Percentiles rank a stretch among this genome's conserved stretches.
Evolutionary conservation across 2,113 vertebrate genomes (phyloP).

Genomic region (Chelonoidis abingdonii): DNA sequence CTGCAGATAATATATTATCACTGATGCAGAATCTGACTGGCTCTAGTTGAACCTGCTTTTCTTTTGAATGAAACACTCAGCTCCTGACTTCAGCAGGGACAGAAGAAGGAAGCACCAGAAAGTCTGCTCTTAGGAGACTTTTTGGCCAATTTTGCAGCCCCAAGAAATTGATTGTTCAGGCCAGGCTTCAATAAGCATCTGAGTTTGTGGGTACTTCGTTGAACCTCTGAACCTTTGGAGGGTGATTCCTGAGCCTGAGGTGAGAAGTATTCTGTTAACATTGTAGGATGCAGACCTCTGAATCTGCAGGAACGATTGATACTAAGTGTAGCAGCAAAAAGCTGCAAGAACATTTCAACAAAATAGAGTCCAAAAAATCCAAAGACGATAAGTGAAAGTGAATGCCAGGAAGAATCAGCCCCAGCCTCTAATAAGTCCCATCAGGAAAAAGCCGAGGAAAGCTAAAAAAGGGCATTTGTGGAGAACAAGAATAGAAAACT

Average conservation of each 20-base stretch:
- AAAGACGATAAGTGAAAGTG: constrained; percentile 70
- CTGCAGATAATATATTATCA: not conserved
- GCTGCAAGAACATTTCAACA: constrained; percentile 15
- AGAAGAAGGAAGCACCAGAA: not conserved
- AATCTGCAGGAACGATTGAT: not conserved
- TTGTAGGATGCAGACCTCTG: not conserved
- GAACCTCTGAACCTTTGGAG: not conserved
- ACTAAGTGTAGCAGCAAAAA: constrained; percentile 4
- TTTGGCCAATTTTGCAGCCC: not conserved
- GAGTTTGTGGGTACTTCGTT: not conserved
- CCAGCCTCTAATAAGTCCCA: constrained; percentile 73
- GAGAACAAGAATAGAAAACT: constrained; percentile 72
- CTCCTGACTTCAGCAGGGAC: not conserved
- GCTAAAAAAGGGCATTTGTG: constrained; percentile 75
- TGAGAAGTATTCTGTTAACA: not conserved
- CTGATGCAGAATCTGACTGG: not conserved
- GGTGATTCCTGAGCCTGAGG: not conserved
- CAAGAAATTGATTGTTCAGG: not conserved
- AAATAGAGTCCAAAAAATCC: constrained; percentile 33
- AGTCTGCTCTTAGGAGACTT: not conserved
- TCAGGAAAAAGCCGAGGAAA: constrained; percentile 66
- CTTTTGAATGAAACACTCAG: not conserved
- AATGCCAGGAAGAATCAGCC: constrained; percentile 59
- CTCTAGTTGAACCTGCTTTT: rapidly evolving
- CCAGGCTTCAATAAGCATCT: not conserved